phyloP scores from a whole-genome alignment of 1,140 invertebrate genomes.

The Colletes gigas region DNA sequence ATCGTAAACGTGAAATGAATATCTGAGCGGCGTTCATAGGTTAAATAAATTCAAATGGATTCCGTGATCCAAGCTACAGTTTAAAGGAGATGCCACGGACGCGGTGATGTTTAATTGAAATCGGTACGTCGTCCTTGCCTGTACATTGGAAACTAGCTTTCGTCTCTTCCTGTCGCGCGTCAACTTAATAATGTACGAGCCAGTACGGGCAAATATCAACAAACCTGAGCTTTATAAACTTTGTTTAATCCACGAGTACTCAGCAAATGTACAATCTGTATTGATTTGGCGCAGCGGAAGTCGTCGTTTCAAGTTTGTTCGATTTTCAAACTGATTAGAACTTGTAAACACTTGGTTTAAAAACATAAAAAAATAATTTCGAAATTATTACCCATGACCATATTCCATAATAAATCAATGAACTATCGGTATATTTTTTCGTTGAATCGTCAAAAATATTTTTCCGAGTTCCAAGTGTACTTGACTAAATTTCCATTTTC shows the following conservation, averaged over 20 bases:
- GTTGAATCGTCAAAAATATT: no score
- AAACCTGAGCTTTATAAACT: slow-evolving; percentile 14
- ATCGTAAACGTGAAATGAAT: not conserved
- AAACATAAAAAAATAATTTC: no score
- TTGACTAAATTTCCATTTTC: no score
- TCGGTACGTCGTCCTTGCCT: not conserved
- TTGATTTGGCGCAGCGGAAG: not conserved
- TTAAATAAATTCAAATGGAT: not conserved
- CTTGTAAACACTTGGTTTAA: no score
- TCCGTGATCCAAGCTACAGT: not conserved
- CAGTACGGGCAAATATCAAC: not conserved
- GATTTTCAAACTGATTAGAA: not conserved
- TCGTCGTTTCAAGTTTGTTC: not conserved
- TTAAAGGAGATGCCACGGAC: not conserved
- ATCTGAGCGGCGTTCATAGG: not conserved
- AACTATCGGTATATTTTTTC: no score
- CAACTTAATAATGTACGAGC: slow-evolving; percentile 2
- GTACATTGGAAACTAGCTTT: not conserved
- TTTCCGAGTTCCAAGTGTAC: no score
- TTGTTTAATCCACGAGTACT: not conserved
- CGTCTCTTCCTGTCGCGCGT: not conserved
- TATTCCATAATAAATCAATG: no score
- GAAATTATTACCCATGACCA: no score
- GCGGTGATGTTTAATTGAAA: not conserved
- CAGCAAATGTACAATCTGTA: not conserved